A percentile compares a stretch with the other conserved stretches of the same genome.
These are phyloP conservation scores for Eubasilissa regina DNA, from an alignment of 1,140 invertebrate species.

Conservation along the genomic window DNA sequence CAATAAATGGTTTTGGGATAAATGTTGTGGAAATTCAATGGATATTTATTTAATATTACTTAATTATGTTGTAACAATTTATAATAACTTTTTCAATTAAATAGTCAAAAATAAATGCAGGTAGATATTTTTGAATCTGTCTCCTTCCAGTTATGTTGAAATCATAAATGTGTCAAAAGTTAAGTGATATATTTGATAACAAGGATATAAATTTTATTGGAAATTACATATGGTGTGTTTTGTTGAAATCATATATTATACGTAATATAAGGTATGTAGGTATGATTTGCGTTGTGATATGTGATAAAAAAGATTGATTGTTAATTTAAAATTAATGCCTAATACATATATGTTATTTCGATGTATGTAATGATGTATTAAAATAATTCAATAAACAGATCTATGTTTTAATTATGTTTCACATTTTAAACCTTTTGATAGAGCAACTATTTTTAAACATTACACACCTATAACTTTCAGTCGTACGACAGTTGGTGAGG, in stretches of 20 bases:
- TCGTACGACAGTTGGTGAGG: no score
- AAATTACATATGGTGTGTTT: neutral
- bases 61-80: no score
- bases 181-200: slow-evolving; percentile 10
- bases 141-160: neutral
- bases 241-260: no score
- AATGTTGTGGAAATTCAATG: neutral
- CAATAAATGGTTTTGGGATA: slow-evolving; percentile 19
- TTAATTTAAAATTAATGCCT: neutral
- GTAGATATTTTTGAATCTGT: neutral
- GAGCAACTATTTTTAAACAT: no score
- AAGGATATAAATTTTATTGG: neutral
- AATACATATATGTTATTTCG: slow-evolving; percentile 10
- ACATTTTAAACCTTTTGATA: no score
- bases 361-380: neutral
- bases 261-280: neutral
- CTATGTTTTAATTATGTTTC: no score
- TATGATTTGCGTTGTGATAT: slow-evolving; percentile 17
- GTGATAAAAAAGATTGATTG: no score
- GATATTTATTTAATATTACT: no score
- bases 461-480: no score
- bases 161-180: slow-evolving; percentile 11
- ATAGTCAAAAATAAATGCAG: no score
- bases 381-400: neutral
- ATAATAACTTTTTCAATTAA: no score